phyloP scores from a whole-genome alignment of 2,797 vertebrate species.

The Sparus aurata region DNA sequence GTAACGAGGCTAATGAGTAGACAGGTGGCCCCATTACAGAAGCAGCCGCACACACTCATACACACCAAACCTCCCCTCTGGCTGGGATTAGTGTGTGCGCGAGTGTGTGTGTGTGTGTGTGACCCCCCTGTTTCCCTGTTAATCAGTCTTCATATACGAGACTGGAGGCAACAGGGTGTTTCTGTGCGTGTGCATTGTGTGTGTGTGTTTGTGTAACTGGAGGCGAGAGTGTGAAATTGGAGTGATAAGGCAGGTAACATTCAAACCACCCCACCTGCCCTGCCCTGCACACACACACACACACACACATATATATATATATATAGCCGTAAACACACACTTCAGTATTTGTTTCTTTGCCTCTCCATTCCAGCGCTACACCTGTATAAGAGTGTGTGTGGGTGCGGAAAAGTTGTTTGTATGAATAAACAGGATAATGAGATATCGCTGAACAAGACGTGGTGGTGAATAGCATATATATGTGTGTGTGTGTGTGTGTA shows the following conservation, averaged over 20 bases:
- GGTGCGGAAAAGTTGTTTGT: conserved; percentile 31
- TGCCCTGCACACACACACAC: background rate
- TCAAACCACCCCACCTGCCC: conserved; percentile 66
- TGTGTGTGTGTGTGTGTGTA: background rate
- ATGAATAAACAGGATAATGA: conserved; percentile 65
- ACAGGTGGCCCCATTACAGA: conserved; percentile 79
- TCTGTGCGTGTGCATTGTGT: conserved; percentile 36
- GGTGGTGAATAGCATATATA: background rate
- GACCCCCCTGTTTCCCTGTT: conserved; percentile 47
- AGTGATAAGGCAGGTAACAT: conserved; percentile 80
- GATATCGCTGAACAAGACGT: conserved; percentile 43
- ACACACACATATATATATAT: background rate
- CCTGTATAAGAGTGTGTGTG: conserved; percentile 10
- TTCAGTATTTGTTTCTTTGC: conserved; percentile 9
- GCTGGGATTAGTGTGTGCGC: conserved; percentile 73
- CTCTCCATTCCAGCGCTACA: background rate
- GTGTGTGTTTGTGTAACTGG: conserved; percentile 52
- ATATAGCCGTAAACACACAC: background rate
- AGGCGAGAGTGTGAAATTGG: conserved; percentile 80
- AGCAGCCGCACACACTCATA: conserved; percentile 55
- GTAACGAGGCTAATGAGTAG: conserved; percentile 80
- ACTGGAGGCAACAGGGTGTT: conserved; percentile 75
- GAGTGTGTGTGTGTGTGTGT: conserved; percentile 10
- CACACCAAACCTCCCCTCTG: conserved; percentile 72
- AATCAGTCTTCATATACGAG: conserved; percentile 75